Percentiles rank a stretch among this genome's conserved stretches.
Evolutionary conservation across 2,888 invertebrate genomes (phyloP).

Genomic region (Leucozona laternaria): DNA sequence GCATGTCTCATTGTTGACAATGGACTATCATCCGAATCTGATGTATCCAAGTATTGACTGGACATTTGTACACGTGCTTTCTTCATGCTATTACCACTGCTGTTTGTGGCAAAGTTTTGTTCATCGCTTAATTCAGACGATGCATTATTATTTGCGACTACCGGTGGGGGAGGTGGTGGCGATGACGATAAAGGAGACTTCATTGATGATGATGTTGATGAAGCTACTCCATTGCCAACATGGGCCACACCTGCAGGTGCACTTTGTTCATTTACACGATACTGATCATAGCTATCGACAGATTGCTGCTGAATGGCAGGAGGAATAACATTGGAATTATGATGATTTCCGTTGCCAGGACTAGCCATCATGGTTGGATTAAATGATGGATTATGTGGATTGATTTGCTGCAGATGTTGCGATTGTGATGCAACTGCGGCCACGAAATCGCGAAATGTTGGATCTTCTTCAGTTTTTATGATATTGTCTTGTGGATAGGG

Average conservation of each 20-base stretch:
- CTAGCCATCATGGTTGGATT: constrained; percentile 5
- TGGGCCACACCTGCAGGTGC: constrained; percentile 41
- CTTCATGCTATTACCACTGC: constrained; percentile 79
- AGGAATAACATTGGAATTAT: constrained; percentile 79
- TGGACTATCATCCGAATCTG: constrained; percentile 80
- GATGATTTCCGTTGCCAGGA: constrained; percentile 59
- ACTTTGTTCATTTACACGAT: constrained; percentile 53
- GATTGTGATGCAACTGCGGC: constrained; percentile 82
- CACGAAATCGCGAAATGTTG: constrained; percentile 82
- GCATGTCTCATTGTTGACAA: constrained; percentile 78
- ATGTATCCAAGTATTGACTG: constrained; percentile 60
- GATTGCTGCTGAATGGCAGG: constrained; percentile 76
- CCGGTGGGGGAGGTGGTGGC: constrained; percentile 77
- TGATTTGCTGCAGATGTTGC: constrained; percentile 81
- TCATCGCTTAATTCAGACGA: constrained; percentile 64
- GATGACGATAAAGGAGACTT: constrained; percentile 82
- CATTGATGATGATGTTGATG: constrained; percentile 83
- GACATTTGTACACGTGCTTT: constrained; percentile 80
- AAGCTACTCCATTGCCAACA: constrained; percentile 78
- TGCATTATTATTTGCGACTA: constrained; percentile 67
- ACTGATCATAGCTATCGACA: constrained; percentile 55
- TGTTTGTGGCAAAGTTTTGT: constrained; percentile 76
- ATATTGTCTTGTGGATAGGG: constrained; percentile 79
- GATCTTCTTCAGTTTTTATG: constrained; percentile 82
- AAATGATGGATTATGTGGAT: constrained; percentile 57